A percentile compares a stretch with the other conserved stretches of the same genome.
Conservation (phyloP, 2,888 invertebrate genomes). For the Brachyopa scutellaris region DNA sequence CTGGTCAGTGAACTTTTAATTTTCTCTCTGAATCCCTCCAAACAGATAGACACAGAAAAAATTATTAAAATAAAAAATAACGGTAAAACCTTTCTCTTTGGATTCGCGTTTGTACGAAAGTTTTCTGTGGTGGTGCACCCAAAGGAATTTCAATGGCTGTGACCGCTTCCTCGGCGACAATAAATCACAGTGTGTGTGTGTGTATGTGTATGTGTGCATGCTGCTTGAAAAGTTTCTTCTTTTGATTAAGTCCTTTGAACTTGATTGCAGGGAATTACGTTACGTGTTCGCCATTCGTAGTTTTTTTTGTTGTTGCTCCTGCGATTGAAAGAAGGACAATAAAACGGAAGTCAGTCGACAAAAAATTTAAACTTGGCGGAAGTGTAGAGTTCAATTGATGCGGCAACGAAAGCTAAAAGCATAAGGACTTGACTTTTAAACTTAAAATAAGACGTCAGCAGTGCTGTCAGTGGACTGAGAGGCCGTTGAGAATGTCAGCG, state of each 20-base stretch:
- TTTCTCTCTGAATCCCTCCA: conserved; percentile 10
- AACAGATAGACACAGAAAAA: neutral
- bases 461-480: conserved; percentile 1
- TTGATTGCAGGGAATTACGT: conserved; percentile 37
- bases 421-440: conserved; percentile 4
- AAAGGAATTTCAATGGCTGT: conserved; percentile 27
- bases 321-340: neutral
- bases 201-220: no score
- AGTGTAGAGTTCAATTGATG: neutral
- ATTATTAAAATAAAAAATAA: no score
- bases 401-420: neutral
- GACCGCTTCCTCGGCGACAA: neutral
- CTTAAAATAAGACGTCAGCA: conserved; percentile 11
- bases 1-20: conserved; percentile 49
- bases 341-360: conserved; percentile 5
- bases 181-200: conserved; percentile 46
- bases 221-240: conserved; percentile 22
- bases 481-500: neutral
- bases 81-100: conserved; percentile 4
- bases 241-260: conserved; percentile 41
- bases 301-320: neutral
- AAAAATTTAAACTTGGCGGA: neutral
- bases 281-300: conserved; percentile 9
- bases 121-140: conserved; percentile 38
- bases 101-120: neutral